phyloP scores from a whole-genome alignment of 1,140 invertebrate species.

The Drosophila paulistorum region DNA sequence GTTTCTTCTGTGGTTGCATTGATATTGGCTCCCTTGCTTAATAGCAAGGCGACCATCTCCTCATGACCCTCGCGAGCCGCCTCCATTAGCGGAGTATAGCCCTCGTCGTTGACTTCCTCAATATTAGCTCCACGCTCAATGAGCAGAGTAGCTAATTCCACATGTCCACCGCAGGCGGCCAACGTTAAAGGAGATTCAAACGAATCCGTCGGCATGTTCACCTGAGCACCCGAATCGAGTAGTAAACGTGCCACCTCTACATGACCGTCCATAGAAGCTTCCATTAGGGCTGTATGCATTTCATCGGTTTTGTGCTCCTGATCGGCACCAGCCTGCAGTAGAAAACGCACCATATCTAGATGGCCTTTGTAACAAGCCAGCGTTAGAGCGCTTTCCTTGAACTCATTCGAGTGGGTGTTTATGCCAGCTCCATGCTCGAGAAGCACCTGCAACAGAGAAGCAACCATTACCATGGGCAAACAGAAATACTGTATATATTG shows the following conservation, averaged over 20 bases:
- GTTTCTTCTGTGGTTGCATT: constrained; percentile 99
- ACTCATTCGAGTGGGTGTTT: constrained; percentile 99
- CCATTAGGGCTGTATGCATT: constrained; percentile 99
- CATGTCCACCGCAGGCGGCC: constrained; percentile 99
- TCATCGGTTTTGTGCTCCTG: constrained; percentile 99
- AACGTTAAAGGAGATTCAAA: constrained; percentile 99
- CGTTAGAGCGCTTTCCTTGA: constrained; percentile 97
- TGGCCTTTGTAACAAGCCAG: constrained; percentile 99
- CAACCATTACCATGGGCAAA: too few species aligned
- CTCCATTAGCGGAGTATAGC: constrained; percentile 99
- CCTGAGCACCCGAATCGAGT: constrained; percentile 98
- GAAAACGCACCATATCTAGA: constrained; percentile 97
- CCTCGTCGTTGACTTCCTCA: constrained; percentile 99
- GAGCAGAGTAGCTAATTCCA: constrained; percentile 96
- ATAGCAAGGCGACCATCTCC: constrained; percentile 97
- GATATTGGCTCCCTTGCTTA: constrained; percentile 97
- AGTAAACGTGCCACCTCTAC: constrained; percentile 96
- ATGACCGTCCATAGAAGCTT: constrained; percentile 99
- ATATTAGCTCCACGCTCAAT: constrained; percentile 99
- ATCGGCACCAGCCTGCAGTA: constrained; percentile 96
- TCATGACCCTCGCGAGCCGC: constrained; percentile 99
- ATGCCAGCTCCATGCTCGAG: constrained; percentile 97
- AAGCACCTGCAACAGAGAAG: constrained; percentile 83
- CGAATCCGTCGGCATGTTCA: constrained; percentile 99
- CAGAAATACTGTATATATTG: too few species aligned